Conservation (phyloP, 2,113 vertebrate genomes). For the Poicephalus gulielmi region DNA sequence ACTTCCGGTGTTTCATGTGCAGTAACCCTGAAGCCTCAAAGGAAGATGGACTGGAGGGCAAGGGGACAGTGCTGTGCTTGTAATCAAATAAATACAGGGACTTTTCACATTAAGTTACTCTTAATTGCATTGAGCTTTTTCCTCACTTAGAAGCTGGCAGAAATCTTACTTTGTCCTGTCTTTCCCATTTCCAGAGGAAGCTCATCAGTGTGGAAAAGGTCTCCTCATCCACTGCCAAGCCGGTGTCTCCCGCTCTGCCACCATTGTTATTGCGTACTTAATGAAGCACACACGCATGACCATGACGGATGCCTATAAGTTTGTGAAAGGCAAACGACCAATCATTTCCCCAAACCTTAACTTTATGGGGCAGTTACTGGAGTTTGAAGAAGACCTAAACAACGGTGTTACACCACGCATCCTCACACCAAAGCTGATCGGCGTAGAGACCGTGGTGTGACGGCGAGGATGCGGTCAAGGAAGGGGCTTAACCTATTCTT, state of each 20-base stretch:
- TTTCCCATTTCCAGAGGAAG: constrained; percentile 85
- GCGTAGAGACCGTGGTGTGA: constrained; percentile 93
- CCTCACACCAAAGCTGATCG: constrained; percentile 93
- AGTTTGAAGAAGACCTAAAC: constrained; percentile 98
- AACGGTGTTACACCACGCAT: constrained; percentile 94
- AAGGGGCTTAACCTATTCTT: neutral
- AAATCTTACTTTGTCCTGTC: neutral
- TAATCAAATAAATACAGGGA: neutral
- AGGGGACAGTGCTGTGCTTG: neutral
- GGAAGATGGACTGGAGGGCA: neutral
- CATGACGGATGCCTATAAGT: constrained; percentile 99
- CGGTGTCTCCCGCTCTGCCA: constrained; percentile 95
- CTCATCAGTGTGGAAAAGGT: constrained; percentile 91
- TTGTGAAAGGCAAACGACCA: constrained; percentile 96
- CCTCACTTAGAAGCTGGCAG: neutral
- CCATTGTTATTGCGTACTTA: constrained; percentile 97
- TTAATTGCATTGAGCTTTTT: neutral
- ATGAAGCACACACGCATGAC: constrained; percentile 99
- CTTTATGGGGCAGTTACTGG: constrained; percentile 99
- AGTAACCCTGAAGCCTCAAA: neutral
- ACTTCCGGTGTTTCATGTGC: neutral
- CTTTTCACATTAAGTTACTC: neutral
- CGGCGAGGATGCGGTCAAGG: rapidly evolving
- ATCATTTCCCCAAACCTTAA: constrained; percentile 99
- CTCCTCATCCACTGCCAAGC: constrained; percentile 99